Base-by-base conservation (phyloP, 30 jellyfish, hydroid and myxozoan genomes). In the Chrysaora quinquecirrha region DNA sequence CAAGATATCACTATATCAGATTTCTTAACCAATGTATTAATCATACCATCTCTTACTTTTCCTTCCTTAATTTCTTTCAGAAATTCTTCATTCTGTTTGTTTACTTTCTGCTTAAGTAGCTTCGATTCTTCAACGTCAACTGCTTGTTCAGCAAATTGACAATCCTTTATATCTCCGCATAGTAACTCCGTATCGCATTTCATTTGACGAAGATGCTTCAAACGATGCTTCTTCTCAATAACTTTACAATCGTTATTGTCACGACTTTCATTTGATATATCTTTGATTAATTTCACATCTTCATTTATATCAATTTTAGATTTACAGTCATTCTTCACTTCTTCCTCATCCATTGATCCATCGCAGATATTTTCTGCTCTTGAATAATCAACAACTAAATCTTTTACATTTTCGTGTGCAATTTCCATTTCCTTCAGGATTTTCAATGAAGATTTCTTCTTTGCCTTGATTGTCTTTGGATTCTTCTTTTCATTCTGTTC, bases 61-160 rank as follows among this genome's bases (percentile, higher is more conserved):
- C 84, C 84, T 32, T 24, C 31, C 24, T 48, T 32, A 14, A 73
- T 54, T 24, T 29, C 28, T 23, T 48, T 62, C 48, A 73, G 9
- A 25, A 73, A 73, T 4, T 35, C 68, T 19, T 19, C 56, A 30
- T 73, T 73, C 22, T 73, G 48, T 14, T 47, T 73, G 16, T 48
- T 12, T 10, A 47, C 22, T 9, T 25, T 52, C 48, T 73, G 27
- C 70, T 73, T 73, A 19, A 27, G 48, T 43, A 16, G 68, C 43
- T 23, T 21, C 84, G 1, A 66, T 0, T 66, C 31, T 1, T 66
- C 63, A 3, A 4, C 14, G 49, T 66, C 16, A 20, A 62, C 30
- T 29, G 20, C 24, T 18, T 21, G 21, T 10, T 34, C 58, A 30
- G 23, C n/a, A n/a, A n/a, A n/a, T n/a, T n/a, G n/a, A n/a, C n/a